Evolutionary conservation across 1,140 invertebrate genomes (phyloP), one percentile per base, ranked within the genome.

Genomic region (Pogonus chalceus): DNA sequence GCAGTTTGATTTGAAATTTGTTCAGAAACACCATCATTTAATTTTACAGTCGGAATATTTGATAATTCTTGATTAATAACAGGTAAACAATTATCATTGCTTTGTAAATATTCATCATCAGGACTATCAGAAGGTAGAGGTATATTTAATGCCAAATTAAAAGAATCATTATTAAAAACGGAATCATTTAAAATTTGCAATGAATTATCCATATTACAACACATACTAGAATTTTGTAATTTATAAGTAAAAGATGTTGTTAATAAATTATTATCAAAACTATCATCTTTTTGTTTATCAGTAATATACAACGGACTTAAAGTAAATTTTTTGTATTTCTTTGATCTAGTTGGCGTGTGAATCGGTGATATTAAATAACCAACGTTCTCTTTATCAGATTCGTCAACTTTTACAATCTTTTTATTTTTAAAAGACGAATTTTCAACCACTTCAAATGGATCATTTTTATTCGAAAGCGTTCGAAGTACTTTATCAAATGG

Each of bases 401-500:
- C 37, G 18, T 10, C 18, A 43, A 43, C 18, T 4, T 3, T 9
- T 18, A 18, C 9, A 4, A 12, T 43, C 18, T 9, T 4, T 31
- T 31, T 31, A 31, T 31, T 31, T 31, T 7, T 14, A 31, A 31
- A 4, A 43, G 7, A 43, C 4, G 37, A 7, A 43, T 3, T 43
- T 12, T 43, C 37, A 43, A 12, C 7, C 4, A 18, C 37, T 43
- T 43, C 37, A 18, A 43, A 43, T 43, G 37, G 37, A 43, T 43
- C 37, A 43, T 43, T 16, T 12, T 18, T 43, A 43, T 43, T 43
- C 4, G 37, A 10, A 10, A 43, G 7, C 3, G 7, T 43, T 10
- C 37, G 37, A 12, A 43, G 37, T 12, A 43, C 37, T 43, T 43
- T 43, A 43, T 43, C 37, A 18, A 43, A 43, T 43, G 37, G 37